phyloP scores from a whole-genome alignment of 2,797 vertebrate species.

The Eospalax fontanierii region DNA sequence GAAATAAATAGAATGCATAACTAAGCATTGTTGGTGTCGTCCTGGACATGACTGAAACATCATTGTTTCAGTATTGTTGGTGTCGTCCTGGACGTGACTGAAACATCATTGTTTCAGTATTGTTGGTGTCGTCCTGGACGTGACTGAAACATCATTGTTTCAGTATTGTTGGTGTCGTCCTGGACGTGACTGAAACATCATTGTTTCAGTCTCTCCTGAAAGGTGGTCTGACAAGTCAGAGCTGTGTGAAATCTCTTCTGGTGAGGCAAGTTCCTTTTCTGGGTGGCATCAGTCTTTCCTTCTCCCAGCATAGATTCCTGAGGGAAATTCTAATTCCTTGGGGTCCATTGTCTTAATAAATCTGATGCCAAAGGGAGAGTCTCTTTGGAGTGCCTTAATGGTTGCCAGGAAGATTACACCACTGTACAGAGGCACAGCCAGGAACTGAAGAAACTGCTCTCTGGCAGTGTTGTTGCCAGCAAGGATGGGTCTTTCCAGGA shows the following conservation, averaged over 20 bases:
- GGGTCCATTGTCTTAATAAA: too few relatives aligned
- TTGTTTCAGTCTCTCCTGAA: not conserved
- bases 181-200: not conserved
- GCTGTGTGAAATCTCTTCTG: not conserved
- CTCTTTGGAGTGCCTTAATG: not conserved
- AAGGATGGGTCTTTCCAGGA: constrained; percentile 34
- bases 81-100: too few relatives aligned
- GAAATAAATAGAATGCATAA: not conserved
- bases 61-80: not conserved
- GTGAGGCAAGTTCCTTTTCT: too few relatives aligned
- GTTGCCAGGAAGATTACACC: not conserved
- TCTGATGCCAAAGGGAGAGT: not conserved
- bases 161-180: not conserved
- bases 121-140: too few relatives aligned
- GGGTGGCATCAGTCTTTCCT: not conserved
- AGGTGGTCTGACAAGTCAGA: not conserved
- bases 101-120: not conserved
- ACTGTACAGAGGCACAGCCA: not conserved
- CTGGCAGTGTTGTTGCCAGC: not conserved
- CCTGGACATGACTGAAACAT: not conserved
- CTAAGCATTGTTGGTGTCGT: too few relatives aligned
- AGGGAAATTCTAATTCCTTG: not conserved
- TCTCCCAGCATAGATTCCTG: not conserved
- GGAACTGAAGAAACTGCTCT: constrained; percentile 21
- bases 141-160: not conserved